Percentiles rank a stretch among this genome's conserved stretches.
phyloP scores from a whole-genome alignment of 2,113 vertebrate genomes.

The Eleginops maclovinus region DNA sequence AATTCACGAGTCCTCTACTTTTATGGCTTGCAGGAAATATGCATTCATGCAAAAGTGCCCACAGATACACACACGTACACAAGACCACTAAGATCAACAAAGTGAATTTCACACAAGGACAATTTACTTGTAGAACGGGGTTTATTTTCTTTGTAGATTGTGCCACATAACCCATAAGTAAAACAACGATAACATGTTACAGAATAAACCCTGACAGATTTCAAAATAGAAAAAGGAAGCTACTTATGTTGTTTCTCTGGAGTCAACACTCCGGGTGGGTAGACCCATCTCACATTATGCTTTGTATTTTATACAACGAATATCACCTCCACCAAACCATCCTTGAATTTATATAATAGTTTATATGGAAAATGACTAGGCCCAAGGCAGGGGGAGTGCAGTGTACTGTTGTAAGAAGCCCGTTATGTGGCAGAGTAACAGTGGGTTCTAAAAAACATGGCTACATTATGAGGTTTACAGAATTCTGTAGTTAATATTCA shows the following conservation, averaged over 20 bases:
- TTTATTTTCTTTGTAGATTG: constrained; percentile 67
- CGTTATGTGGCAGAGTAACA: not conserved
- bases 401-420: not conserved
- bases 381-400: not conserved
- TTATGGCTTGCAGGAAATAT: constrained; percentile 49
- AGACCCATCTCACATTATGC: not conserved
- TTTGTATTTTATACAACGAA: not conserved
- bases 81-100: constrained; percentile 77
- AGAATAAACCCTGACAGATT: not conserved
- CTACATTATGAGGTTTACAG: not conserved
- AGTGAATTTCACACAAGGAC: constrained; percentile 85
- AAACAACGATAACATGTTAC: not conserved
- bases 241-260: not conserved
- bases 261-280: not conserved
- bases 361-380: not conserved
- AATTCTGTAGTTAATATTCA: not conserved
- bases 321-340: not conserved
- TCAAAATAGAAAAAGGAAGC: not conserved
- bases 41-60: constrained; percentile 67
- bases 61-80: constrained; percentile 17
- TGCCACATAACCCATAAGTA: constrained; percentile 40
- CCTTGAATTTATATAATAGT: not conserved
- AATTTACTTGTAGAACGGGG: constrained; percentile 64
- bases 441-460: not conserved
- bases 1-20: constrained; percentile 53